These are phyloP conservation scores for Ctenochaetus hawaiiensis DNA, from an alignment of 2,797 vertebrate species.

Conservation along the genomic window DNA sequence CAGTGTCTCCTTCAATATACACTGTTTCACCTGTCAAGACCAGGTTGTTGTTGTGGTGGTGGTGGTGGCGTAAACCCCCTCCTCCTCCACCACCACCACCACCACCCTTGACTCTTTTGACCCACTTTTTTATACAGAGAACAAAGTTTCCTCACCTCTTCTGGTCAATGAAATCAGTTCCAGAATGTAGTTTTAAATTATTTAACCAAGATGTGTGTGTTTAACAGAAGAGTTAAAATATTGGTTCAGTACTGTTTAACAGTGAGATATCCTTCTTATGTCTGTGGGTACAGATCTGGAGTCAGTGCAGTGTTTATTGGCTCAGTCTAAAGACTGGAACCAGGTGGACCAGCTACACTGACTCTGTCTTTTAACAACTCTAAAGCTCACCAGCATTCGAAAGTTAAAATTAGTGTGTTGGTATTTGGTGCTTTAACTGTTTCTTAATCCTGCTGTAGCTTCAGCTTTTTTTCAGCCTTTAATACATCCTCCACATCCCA, in stretches of 20 bases:
- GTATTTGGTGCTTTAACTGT: background rate
- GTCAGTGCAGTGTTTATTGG: background rate
- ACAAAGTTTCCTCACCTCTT: slow-evolving; percentile 14
- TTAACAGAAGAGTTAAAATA: background rate
- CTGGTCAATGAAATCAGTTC: background rate
- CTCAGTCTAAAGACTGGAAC: background rate
- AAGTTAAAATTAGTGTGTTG: background rate
- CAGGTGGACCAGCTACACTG: too few relatives aligned
- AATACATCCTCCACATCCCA: background rate
- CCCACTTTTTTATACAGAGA: background rate
- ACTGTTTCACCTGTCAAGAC: slow-evolving; percentile 17
- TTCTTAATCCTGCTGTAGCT: background rate
- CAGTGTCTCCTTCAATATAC: slow-evolving; percentile 49
- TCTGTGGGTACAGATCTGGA: background rate
- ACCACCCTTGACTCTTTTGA: slow-evolving; percentile 10
- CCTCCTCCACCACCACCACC: too few relatives aligned
- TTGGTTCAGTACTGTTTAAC: background rate
- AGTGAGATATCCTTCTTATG: background rate
- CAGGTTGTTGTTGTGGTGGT: background rate
- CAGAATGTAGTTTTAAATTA: background rate
- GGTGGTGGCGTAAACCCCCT: background rate
- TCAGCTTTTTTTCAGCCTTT: background rate
- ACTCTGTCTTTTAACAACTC: background rate
- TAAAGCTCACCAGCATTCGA: background rate
- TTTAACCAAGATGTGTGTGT: background rate